phyloP scores from a whole-genome alignment of 2,797 vertebrate species.

The Halcyon smyrnensis region DNA sequence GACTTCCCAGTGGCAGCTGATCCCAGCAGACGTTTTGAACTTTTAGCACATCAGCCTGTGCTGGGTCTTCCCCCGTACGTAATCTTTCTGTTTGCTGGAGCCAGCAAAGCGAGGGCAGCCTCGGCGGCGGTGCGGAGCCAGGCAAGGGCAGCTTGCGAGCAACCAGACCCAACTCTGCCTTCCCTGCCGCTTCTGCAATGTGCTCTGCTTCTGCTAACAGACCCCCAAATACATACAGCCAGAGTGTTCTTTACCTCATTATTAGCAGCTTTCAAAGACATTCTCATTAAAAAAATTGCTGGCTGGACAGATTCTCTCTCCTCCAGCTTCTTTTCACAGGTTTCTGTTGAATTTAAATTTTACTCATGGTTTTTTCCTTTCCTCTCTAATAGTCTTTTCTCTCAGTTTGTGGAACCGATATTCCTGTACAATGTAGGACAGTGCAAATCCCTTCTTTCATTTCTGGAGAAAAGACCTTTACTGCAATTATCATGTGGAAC shows the following conservation, averaged over 20 bases:
- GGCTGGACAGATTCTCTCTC: neutral
- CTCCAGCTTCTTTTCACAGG: neutral
- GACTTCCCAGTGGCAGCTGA: neutral
- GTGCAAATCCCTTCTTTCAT: neutral
- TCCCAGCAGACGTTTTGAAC: neutral
- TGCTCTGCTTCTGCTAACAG: neutral
- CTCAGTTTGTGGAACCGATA: accelerated
- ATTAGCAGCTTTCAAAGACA: neutral
- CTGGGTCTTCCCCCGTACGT: accelerated
- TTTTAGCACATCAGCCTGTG: neutral
- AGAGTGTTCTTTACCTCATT: accelerated
- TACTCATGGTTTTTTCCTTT: neutral
- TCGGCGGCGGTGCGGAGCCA: accelerated
- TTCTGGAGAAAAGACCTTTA: neutral
- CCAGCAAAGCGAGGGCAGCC: neutral
- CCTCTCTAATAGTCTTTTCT: neutral
- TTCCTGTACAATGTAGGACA: neutral
- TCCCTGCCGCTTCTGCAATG: accelerated
- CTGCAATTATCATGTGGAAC: neutral
- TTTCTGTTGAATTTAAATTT: neutral
- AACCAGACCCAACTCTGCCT: neutral
- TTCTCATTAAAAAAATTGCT: neutral
- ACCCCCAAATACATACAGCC: accelerated
- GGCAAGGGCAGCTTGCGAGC: neutral
- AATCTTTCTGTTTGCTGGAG: too few species aligned